Evolutionary conservation across 2,888 invertebrate species (phyloP).

Genomic region (Hermodice carunculata): DNA sequence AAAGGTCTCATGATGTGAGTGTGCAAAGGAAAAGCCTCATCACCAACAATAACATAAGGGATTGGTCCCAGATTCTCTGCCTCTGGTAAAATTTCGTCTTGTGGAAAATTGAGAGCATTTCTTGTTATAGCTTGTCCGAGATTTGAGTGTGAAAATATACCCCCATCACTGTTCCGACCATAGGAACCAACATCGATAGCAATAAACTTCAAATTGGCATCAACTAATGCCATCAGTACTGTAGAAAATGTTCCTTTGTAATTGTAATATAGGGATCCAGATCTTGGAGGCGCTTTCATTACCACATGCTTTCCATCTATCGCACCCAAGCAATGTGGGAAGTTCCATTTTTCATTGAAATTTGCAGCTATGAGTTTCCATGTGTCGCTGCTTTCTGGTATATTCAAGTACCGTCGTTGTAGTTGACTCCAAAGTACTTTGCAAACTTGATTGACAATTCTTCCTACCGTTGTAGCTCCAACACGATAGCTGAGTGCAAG

Average conservation of each 20-base stretch:
- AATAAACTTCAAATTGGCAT: constrained; percentile 5
- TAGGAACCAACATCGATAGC: constrained; percentile 12
- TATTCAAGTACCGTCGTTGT: background rate
- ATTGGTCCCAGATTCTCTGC: constrained; percentile 6
- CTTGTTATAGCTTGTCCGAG: background rate
- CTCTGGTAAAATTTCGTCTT: background rate
- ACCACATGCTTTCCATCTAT: constrained; percentile 59
- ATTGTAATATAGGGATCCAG: constrained; percentile 53
- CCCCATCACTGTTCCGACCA: constrained; percentile 14
- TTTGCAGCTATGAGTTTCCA: constrained; percentile 20
- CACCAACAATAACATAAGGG: constrained; percentile 6
- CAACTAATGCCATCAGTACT: constrained; percentile 5
- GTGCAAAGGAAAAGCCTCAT: constrained; percentile 18
- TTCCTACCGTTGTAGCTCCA: background rate
- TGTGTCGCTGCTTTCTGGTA: background rate
- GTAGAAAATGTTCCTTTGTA: constrained; percentile 52
- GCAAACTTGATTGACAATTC: constrained; percentile 8
- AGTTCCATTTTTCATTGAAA: constrained; percentile 49
- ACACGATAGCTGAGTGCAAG: constrained; percentile 8
- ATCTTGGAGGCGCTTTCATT: constrained; percentile 46
- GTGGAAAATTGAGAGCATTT: background rate
- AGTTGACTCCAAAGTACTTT: background rate
- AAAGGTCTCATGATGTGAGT: constrained; percentile 5
- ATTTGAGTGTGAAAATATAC: constrained; percentile 8
- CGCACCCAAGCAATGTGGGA: constrained; percentile 58